These are phyloP conservation scores for Aradophagus sp. DNA, from an alignment of 1,140 invertebrate genomes.

Conservation along the genomic window DNA sequence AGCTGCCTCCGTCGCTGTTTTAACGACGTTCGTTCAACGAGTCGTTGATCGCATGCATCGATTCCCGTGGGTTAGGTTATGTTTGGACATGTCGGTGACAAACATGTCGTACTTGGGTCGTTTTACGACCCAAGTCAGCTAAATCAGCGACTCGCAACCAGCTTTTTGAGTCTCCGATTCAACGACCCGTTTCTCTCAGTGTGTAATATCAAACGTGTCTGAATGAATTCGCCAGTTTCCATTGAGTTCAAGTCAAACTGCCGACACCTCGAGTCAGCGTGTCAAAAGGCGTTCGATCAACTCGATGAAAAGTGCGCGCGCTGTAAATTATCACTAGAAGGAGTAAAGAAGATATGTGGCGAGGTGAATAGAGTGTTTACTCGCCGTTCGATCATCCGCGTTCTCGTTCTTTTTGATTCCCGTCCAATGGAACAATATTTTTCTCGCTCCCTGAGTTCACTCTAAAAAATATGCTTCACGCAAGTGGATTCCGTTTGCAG, in stretches of 20 bases:
- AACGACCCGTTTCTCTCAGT: no score
- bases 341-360: conserved; percentile 51
- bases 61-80: no score
- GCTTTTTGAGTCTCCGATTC: no score
- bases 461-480: no score
- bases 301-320: conserved; percentile 73
- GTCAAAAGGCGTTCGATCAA: conserved; percentile 58
- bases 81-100: no score
- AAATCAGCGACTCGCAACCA: no score
- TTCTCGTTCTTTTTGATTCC: conserved; percentile 42
- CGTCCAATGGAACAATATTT: conserved; percentile 24
- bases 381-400: conserved; percentile 22
- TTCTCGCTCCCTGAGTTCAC: conserved; percentile 35
- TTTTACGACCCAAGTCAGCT: no score
- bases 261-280: neutral
- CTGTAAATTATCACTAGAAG: conserved; percentile 58
- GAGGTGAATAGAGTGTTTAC: conserved; percentile 35
- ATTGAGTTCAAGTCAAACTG: conserved; percentile 65
- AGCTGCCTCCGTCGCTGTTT: no score
- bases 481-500: no score
- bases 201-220: conserved; percentile 51
- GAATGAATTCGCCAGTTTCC: conserved; percentile 68
- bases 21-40: no score
- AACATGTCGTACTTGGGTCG: no score
- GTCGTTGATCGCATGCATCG: no score